Evolutionary conservation across 2,113 vertebrate species (phyloP).

Genomic region (human): GRCh38 chr3:121414001-121414500

Average conservation of each 20-base stretch:
- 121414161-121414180: not conserved
- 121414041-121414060: conserved; percentile 20
- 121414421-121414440: conserved; percentile 7
- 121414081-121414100: not conserved
- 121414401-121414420: not conserved
- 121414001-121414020: not conserved
- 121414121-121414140: not conserved
- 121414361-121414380: not conserved
- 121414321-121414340: not conserved
- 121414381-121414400: conserved; percentile 10
- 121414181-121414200: not conserved
- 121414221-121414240: not conserved
- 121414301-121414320: not conserved
- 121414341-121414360: not conserved
- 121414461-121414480: not conserved
- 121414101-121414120: conserved; percentile 6
- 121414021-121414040: not conserved
- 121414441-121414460: not conserved
- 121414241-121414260: not conserved
- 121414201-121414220: not conserved
- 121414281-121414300: not conserved
- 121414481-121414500: not conserved
- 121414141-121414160: not conserved
- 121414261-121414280: not conserved
- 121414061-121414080: not conserved